A percentile compares a stretch with the other conserved stretches of the same genome.
Conservation (phyloP, 2,888 invertebrate genomes). For the Polyploca ridens region DNA sequence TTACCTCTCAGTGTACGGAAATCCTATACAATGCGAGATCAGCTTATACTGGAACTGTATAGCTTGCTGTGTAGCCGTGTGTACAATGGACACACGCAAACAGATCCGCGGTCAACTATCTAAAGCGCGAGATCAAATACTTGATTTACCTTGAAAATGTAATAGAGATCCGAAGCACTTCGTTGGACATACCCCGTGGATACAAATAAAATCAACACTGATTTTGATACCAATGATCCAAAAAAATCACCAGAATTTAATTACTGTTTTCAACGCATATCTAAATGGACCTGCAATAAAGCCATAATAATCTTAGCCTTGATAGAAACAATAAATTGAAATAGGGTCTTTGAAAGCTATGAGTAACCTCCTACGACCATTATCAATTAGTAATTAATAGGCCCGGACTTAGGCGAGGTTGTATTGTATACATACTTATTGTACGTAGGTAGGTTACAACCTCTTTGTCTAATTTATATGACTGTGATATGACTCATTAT, state of each 20-base stretch:
- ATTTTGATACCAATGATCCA: slow-evolving; percentile 24
- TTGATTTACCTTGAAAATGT: slow-evolving; percentile 63
- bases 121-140: slow-evolving; percentile 60
- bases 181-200: slow-evolving; percentile 38
- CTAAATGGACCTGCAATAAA: slow-evolving; percentile 34
- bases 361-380: slow-evolving; percentile 38
- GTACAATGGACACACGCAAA: slow-evolving; percentile 47
- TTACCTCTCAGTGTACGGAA: too few relatives aligned
- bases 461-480: not conserved
- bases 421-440: slow-evolving; percentile 2
- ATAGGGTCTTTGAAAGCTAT: slow-evolving; percentile 38
- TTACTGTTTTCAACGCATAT: slow-evolving; percentile 43
- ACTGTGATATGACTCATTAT: not conserved
- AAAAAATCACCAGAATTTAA: slow-evolving; percentile 34
- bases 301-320: slow-evolving; percentile 40
- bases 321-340: slow-evolving; percentile 47
- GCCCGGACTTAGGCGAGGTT: slow-evolving; percentile 20
- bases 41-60: too few relatives aligned
- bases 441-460: not conserved
- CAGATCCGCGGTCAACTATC: slow-evolving; percentile 61
- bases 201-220: slow-evolving; percentile 32
- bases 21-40: too few relatives aligned
- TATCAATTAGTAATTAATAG: slow-evolving; percentile 42
- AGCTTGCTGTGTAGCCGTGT: too few relatives aligned
- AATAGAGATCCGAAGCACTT: slow-evolving; percentile 30